These are phyloP conservation scores for Hipposideros larvatus DNA, from an alignment of 2,797 vertebrate species.

Conservation along the genomic window DNA sequence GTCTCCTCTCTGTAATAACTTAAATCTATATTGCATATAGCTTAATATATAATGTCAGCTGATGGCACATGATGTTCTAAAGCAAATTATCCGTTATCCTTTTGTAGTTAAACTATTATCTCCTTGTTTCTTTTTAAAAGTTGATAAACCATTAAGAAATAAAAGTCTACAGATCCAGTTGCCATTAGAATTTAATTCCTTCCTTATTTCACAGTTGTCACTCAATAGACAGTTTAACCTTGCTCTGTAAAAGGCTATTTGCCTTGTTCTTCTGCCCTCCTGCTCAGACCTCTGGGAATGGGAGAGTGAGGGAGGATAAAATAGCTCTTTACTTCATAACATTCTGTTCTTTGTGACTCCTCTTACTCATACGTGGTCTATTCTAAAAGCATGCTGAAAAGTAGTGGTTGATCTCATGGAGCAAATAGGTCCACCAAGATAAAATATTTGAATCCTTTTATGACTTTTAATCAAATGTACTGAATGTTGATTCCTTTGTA, in stretches of 20 bases:
- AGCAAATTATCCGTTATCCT: background rate
- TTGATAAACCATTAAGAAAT: constrained; percentile 44
- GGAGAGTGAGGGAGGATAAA: constrained; percentile 5
- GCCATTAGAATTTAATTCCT: constrained; percentile 40
- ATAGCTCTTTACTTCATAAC: constrained; percentile 66
- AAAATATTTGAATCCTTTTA: constrained; percentile 61
- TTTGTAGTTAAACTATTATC: constrained; percentile 19
- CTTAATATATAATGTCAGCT: constrained; percentile 23
- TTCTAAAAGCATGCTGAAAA: constrained; percentile 63
- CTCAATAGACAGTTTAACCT: constrained; percentile 32
- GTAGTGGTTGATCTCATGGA: constrained; percentile 67
- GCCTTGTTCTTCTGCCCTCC: background rate
- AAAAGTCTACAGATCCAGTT: background rate
- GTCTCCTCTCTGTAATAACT: background rate
- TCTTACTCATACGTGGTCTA: constrained; percentile 15
- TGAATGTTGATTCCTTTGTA: constrained; percentile 62
- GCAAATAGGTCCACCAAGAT: constrained; percentile 71
- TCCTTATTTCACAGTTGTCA: background rate
- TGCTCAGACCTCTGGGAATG: background rate
- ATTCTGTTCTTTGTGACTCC: constrained; percentile 67
- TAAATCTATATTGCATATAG: background rate
- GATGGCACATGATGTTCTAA: constrained; percentile 2
- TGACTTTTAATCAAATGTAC: constrained; percentile 72
- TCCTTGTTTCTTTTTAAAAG: constrained; percentile 39
- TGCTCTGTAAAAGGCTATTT: constrained; percentile 41